Conservation (phyloP, 2,113 vertebrate species). For the Misgurnus mizolepis region DNA sequence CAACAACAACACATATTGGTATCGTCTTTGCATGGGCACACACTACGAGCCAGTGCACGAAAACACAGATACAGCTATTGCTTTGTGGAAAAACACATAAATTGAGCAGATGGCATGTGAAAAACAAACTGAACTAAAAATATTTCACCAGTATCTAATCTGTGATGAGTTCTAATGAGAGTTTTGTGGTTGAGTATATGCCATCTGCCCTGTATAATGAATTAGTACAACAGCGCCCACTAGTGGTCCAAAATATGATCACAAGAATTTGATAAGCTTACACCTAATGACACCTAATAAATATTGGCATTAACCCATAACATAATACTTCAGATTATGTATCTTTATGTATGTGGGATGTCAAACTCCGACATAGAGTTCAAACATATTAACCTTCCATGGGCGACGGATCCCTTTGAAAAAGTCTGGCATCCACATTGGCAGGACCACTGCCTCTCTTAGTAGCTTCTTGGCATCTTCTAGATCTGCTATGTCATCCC, state of each 20-base stretch:
- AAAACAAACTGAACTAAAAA: neutral
- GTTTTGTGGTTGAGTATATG: too few species aligned
- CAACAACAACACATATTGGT: neutral
- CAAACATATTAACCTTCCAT: slow-evolving; percentile 84
- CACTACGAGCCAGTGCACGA: neutral
- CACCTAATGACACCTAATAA: neutral
- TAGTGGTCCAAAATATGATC: slow-evolving; percentile 40
- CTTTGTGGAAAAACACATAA: neutral
- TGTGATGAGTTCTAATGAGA: neutral
- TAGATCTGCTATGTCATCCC: slow-evolving; percentile 97
- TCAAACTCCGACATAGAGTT: slow-evolving; percentile 7
- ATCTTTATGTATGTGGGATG: neutral
- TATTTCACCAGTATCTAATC: neutral
- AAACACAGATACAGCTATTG: neutral
- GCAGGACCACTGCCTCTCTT: slow-evolving; percentile 95
- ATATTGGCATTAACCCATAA: neutral
- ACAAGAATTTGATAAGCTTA: neutral
- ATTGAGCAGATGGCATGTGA: neutral
- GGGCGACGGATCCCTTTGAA: slow-evolving; percentile 97
- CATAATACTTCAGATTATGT: neutral
- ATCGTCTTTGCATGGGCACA: neutral
- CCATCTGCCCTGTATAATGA: neutral
- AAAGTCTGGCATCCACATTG: slow-evolving; percentile 99
- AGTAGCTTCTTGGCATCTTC: slow-evolving; percentile 89
- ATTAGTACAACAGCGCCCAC: slow-evolving; percentile 45